These are phyloP conservation scores for Rhopalosiphum maidis DNA, from an alignment of 1,140 invertebrate genomes.

Conservation along the genomic window DNA sequence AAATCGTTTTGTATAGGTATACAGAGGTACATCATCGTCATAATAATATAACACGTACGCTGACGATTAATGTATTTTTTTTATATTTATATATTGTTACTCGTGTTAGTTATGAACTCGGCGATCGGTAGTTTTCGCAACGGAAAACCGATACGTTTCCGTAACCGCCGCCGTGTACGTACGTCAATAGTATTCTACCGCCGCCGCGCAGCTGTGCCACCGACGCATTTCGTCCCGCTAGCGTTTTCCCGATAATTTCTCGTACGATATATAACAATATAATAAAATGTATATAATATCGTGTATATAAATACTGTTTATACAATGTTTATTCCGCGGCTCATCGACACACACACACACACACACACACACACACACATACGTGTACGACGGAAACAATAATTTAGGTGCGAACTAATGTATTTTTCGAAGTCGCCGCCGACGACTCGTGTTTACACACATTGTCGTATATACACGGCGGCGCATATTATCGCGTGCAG, in stretches of 20 bases:
- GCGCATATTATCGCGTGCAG: background rate
- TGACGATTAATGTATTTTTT: background rate
- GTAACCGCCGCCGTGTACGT: background rate
- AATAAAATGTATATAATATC: background rate
- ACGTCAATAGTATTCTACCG: background rate
- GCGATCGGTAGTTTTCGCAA: background rate
- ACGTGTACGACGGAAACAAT: background rate
- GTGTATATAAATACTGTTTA: background rate
- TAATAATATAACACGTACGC: background rate
- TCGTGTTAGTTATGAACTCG: background rate
- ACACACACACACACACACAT: background rate
- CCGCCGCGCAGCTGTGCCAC: background rate
- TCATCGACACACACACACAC: background rate
- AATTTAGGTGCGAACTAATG: slow-evolving; percentile 46
- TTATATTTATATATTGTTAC: background rate
- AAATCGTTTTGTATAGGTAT: background rate
- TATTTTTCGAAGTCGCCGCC: background rate
- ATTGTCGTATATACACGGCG: background rate
- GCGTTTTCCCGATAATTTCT: background rate
- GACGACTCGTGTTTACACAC: slow-evolving; percentile 16
- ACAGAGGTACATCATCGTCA: background rate
- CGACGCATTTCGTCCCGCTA: background rate
- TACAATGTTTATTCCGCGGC: background rate
- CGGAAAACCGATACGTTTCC: slow-evolving; percentile 2
- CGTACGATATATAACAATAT: background rate